Evolutionary conservation across 2,888 invertebrate genomes (phyloP), one percentile per base, ranked within the genome.

Genomic region (Keiferia lycopersicella): DNA sequence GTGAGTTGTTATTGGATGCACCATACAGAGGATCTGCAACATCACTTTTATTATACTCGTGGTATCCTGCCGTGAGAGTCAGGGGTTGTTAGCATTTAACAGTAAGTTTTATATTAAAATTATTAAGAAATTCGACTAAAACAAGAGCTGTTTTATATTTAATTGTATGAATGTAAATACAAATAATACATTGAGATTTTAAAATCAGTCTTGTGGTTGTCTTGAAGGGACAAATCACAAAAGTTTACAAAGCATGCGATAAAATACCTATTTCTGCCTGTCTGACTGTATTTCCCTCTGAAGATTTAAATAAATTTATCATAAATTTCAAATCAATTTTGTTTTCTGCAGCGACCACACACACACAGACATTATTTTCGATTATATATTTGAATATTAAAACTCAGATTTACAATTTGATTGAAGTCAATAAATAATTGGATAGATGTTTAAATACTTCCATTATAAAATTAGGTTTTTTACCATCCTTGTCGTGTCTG

Each of bases 31-130:
- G 80, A 84, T 79, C 79, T 77, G 83, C 84, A 82, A 83, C 82
- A 82, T 82, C 77, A 80, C 77, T 81, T 83, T 83, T 80, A 78
- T 82, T 84, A 81, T 74, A 81, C 81, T 78, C 77, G 78, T 76
- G 79, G 77, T 76, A 75, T 80, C 86, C 84, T 76, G 82, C 81
- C 72, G 86, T 73, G 82, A 65, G 56, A 41, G 69, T 68, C 75
- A 82, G 85, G 72, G 73, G 72, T 81, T 69, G 73, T 1, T 16
- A 65, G 56, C 65, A 41, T 60, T 62, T 65, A 38, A 18, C 41
- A 20, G 14, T 18, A 18, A 18, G 16, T 16, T 38, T 38, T 58
- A 11, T 7, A 30, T 4, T n/a, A 30, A 30, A 4, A 30, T 30
- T 30, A 30, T 30, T 30, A 2, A 30, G 30, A n/a, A n/a, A n/a